A percentile compares a stretch with the other conserved stretches of the same genome.
Conservation (phyloP, 2,797 vertebrate species). For the Enteromius radiatus region DNA sequence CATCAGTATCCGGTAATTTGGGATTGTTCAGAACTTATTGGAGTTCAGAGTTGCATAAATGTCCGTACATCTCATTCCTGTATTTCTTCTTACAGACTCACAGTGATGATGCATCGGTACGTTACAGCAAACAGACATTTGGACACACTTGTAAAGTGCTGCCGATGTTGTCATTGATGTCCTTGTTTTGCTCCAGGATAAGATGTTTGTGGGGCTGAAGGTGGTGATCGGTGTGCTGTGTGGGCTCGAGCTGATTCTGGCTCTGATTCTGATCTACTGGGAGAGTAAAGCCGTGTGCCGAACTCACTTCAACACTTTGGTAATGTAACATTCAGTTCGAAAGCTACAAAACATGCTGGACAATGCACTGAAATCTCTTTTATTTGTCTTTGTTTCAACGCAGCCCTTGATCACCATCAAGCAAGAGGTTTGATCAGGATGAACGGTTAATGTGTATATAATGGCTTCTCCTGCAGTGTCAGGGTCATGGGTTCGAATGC, state of each 20-base stretch:
- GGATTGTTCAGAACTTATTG: not conserved
- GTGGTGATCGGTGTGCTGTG: constrained; percentile 60
- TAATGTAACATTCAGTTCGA: constrained; percentile 54
- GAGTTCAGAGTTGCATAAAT: not conserved
- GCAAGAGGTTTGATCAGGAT: constrained; percentile 61
- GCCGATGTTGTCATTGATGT: not conserved
- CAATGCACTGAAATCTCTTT: not conserved
- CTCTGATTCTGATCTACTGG: constrained; percentile 73
- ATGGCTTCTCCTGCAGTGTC: not conserved
- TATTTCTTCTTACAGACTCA: rapidly evolving
- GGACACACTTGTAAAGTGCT: not conserved
- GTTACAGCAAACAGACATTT: not conserved
- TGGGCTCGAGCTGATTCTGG: constrained; percentile 61
- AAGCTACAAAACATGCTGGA: not conserved
- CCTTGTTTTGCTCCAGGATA: not conserved
- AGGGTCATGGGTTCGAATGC: not conserved
- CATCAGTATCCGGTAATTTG: rapidly evolving
- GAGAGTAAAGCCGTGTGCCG: constrained; percentile 77
- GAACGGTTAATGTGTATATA: not conserved
- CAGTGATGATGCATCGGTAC: rapidly evolving
- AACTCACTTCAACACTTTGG: constrained; percentile 76
- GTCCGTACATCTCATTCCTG: not conserved
- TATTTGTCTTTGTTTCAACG: constrained; percentile 11
- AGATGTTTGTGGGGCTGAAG: not conserved
- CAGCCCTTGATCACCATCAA: constrained; percentile 76